A percentile compares a stretch with the other conserved stretches of the same genome.
phyloP scores from a whole-genome alignment of 2,888 invertebrate species.

The Ametastegia equiseti region DNA sequence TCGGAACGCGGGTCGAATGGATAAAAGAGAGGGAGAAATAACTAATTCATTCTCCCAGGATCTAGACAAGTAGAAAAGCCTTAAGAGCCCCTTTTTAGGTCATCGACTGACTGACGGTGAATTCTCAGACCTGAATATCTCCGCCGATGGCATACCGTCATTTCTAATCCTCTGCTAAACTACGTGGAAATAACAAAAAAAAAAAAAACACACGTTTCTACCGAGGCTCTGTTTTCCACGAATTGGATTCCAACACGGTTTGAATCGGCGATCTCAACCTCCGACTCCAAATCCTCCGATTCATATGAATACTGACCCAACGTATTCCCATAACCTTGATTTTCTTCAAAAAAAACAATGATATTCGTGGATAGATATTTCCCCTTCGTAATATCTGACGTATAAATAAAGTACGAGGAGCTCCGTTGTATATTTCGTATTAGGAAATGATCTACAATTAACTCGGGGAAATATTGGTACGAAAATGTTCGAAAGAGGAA shows the following conservation, averaged over 20 bases:
- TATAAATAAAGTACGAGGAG: no score
- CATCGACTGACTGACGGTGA: slow-evolving; percentile 41
- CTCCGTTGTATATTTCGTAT: no score
- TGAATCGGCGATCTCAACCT: background rate
- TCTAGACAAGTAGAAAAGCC: slow-evolving; percentile 28
- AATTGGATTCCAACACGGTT: background rate
- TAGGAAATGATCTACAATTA: no score
- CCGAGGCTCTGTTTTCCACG: background rate
- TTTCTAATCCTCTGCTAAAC: slow-evolving; percentile 42
- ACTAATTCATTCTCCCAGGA: slow-evolving; percentile 16
- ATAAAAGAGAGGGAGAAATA: background rate
- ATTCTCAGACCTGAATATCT: slow-evolving; percentile 37
- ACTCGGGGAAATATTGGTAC: no score
- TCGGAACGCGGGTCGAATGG: background rate
- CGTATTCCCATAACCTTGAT: no score
- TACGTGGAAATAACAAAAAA: no score
- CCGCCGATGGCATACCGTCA: slow-evolving; percentile 30
- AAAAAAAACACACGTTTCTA: background rate
- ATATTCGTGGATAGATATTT: no score
- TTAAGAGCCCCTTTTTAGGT: slow-evolving; percentile 36
- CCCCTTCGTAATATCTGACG: no score
- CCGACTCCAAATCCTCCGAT: background rate
- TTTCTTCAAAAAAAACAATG: no score
- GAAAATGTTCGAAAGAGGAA: no score
- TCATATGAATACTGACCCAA: no score